A percentile compares a stretch with the other conserved stretches of the same genome.
Evolutionary conservation across 2,888 invertebrate species (phyloP).

Genomic region (Smittia aterrima): DNA sequence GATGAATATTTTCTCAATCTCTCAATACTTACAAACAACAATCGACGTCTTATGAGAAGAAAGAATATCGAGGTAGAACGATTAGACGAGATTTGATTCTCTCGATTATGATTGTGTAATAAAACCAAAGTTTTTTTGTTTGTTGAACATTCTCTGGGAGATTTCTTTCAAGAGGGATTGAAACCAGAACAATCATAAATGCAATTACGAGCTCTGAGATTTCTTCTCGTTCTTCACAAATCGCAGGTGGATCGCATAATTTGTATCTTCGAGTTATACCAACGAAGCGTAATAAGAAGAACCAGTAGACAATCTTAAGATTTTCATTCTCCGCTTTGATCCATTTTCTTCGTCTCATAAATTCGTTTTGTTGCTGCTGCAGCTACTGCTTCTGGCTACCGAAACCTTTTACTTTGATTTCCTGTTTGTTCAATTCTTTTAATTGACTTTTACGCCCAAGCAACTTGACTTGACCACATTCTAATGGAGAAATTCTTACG

Average conservation of each 20-base stretch:
- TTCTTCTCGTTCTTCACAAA: too few relatives aligned
- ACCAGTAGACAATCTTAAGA: neutral
- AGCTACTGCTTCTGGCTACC: constrained; percentile 7
- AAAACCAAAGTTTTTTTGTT: neutral
- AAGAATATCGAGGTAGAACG: neutral
- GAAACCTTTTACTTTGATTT: neutral
- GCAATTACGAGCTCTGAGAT: too few relatives aligned
- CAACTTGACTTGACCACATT: neutral
- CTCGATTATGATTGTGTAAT: neutral
- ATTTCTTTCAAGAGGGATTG: too few relatives aligned
- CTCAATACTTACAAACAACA: neutral
- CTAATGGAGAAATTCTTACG: too few relatives aligned
- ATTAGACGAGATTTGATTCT: constrained; percentile 1
- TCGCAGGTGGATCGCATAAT: neutral
- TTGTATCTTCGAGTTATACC: neutral
- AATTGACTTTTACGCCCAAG: neutral
- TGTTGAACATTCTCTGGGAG: neutral
- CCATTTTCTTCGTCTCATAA: neutral
- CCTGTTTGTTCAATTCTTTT: neutral
- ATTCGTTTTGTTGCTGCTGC: neutral
- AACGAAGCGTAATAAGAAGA: neutral
- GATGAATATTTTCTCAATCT: constrained; percentile 2
- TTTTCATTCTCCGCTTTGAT: neutral
- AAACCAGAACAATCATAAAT: too few relatives aligned
- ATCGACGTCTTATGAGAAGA: neutral